These are phyloP conservation scores for Frankliniella intonsa DNA, from an alignment of 2,888 invertebrate genomes.

Conservation along the genomic window DNA sequence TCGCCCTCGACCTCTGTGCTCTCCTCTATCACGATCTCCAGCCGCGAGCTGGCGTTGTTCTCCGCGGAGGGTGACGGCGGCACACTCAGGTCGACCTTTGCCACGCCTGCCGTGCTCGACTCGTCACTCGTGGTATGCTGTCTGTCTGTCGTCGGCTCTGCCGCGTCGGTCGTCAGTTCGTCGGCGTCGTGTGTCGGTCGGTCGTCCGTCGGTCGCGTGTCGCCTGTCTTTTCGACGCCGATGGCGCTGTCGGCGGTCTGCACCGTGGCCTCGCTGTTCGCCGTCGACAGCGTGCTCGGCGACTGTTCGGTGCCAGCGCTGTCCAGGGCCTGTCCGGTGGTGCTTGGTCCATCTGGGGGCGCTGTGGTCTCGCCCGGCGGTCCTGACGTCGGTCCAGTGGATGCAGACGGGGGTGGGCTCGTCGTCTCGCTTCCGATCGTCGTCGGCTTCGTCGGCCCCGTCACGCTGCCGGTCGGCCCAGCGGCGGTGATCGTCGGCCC, in stretches of 20 bases:
- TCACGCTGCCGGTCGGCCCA: background rate
- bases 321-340: background rate
- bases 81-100: background rate
- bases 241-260: background rate
- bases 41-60: slow-evolving; percentile 49
- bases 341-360: background rate
- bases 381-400: background rate
- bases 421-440: background rate
- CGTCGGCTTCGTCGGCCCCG: background rate
- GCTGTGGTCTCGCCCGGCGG: background rate
- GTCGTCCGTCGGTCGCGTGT: background rate
- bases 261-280: background rate
- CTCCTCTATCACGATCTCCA: slow-evolving; percentile 39
- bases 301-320: background rate
- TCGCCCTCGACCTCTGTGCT: slow-evolving; percentile 40
- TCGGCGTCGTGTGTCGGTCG: background rate
- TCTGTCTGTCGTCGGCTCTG: background rate
- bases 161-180: background rate
- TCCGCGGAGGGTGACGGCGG: slow-evolving; percentile 48
- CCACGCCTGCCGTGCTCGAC: background rate
- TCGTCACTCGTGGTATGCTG: background rate
- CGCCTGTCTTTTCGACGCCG: background rate
- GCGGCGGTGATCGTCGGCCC: background rate
- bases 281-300: background rate
- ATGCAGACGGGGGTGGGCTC: background rate